Conservation (phyloP, 1,140 invertebrate genomes). For the Ceratitis capitata region DNA sequence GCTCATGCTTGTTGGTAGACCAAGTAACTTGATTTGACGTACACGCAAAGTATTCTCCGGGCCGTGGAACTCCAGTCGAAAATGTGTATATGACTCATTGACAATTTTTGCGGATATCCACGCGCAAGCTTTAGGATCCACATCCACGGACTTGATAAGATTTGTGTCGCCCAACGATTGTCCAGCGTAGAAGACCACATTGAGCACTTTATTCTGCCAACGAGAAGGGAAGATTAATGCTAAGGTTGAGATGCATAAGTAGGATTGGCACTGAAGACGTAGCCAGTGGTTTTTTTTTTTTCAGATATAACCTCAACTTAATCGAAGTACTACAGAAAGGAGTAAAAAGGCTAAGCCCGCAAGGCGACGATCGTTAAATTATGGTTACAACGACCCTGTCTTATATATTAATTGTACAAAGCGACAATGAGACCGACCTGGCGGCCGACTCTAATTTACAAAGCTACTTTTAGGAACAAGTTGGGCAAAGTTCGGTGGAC, state of each 20-base stretch:
- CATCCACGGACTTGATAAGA: constrained; percentile 82
- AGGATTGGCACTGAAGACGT: too few relatives aligned
- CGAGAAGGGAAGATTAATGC: not conserved
- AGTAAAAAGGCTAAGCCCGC: not conserved
- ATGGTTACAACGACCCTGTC: too few relatives aligned
- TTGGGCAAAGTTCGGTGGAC: too few relatives aligned
- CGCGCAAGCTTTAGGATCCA: constrained; percentile 80
- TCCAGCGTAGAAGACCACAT: constrained; percentile 83
- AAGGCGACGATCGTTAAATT: not conserved
- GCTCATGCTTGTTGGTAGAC: constrained; percentile 49
- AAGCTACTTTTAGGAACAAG: too few relatives aligned
- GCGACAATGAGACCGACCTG: too few relatives aligned
- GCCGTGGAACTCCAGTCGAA: constrained; percentile 88
- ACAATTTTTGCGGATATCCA: constrained; percentile 88
- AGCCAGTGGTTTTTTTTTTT: not conserved
- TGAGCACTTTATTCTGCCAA: constrained; percentile 93
- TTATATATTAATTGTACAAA: too few relatives aligned
- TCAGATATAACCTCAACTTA: not conserved
- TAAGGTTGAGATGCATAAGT: not conserved
- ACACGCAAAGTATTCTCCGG: constrained; percentile 89
- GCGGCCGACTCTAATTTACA: too few relatives aligned
- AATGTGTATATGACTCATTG: constrained; percentile 61
- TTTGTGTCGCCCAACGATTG: constrained; percentile 81
- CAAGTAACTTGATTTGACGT: constrained; percentile 76
- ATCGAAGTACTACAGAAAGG: not conserved